phyloP scores from a whole-genome alignment of 2,888 invertebrate genomes.

The Amaurobius ferox region DNA sequence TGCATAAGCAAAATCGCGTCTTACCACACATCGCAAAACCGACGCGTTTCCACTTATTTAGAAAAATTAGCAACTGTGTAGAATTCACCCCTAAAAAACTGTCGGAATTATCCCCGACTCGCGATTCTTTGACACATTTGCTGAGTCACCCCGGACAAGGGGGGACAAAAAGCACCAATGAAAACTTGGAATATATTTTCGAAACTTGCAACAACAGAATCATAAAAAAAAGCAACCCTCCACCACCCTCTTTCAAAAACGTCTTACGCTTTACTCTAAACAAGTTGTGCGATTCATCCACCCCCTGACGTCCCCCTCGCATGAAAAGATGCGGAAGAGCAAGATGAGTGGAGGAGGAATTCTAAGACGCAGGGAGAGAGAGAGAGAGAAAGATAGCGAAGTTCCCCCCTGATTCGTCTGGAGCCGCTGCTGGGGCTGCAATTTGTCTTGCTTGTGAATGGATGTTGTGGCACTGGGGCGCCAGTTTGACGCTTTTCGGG shows the following conservation, averaged over 20 bases:
- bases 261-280: neutral
- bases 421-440: conserved; percentile 14
- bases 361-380: neutral
- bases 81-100: neutral
- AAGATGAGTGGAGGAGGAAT: neutral
- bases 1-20: no score
- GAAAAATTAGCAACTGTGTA: neutral
- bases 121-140: neutral
- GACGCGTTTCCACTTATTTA: conserved; percentile 2
- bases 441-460: conserved; percentile 34
- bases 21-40: no score
- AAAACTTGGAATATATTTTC: neutral
- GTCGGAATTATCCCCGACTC: neutral
- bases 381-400: neutral
- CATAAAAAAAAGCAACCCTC: neutral
- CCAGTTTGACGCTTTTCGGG: neutral
- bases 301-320: neutral
- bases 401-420: conserved; percentile 10
- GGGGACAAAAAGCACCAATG: neutral
- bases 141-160: neutral
- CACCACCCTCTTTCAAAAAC: neutral
- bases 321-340: neutral
- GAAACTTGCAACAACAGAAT: no score
- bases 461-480: neutral
- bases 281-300: neutral